Evolutionary conservation across 2,888 invertebrate genomes (phyloP).

Genomic region (Uloborus plumipes): DNA sequence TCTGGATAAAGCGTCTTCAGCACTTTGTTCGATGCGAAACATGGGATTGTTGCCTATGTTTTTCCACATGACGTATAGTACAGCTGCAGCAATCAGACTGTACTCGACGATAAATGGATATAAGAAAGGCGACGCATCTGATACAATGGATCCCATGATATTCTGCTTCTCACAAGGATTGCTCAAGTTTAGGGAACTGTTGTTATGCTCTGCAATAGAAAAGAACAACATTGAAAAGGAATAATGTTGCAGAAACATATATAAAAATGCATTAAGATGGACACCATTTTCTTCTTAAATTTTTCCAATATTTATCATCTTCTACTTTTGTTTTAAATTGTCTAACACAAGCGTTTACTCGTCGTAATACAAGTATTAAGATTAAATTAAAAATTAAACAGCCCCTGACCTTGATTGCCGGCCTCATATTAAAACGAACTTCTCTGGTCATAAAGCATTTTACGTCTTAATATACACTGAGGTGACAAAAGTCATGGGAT

Average conservation of each 20-base stretch:
- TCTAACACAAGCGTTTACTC: too few relatives aligned
- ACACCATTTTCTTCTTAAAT: neutral
- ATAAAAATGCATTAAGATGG: neutral
- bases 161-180: slow-evolving; percentile 67
- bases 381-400: too few relatives aligned
- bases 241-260: neutral
- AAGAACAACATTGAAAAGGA: neutral
- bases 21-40: slow-evolving; percentile 53
- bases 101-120: slow-evolving; percentile 97
- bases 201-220: slow-evolving; percentile 44
- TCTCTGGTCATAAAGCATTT: too few relatives aligned
- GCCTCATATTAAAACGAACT: too few relatives aligned
- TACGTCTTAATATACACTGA: too few relatives aligned
- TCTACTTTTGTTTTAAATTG: too few relatives aligned
- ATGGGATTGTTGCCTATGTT: slow-evolving; percentile 68
- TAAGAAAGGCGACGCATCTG: slow-evolving; percentile 92
- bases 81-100: slow-evolving; percentile 93
- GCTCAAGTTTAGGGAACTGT: slow-evolving; percentile 46
- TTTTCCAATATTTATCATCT: too few relatives aligned
- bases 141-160: slow-evolving; percentile 88
- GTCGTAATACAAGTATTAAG: too few relatives aligned
- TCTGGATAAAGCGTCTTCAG: slow-evolving; percentile 59
- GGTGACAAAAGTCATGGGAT: too few relatives aligned
- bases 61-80: slow-evolving; percentile 95
- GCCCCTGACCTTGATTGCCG: too few relatives aligned